phyloP scores from a whole-genome alignment of 2,113 vertebrate species.

The Bos javanicus region DNA sequence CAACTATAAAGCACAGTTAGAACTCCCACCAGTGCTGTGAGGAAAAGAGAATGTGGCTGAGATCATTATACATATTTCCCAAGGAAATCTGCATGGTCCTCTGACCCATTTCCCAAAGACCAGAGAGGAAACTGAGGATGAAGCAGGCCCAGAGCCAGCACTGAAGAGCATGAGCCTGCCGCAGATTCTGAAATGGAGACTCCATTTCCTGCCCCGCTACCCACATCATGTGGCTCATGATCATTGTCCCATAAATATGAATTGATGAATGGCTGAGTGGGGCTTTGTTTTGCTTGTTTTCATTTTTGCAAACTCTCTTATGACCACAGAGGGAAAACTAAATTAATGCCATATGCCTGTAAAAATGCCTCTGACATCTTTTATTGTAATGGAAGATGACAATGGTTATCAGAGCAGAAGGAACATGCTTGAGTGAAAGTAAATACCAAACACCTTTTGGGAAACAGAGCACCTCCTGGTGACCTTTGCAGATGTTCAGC shows the following conservation, averaged over 20 bases:
- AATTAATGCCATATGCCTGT: slow-evolving; percentile 56
- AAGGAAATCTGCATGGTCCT: not conserved
- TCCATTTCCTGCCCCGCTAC: not conserved
- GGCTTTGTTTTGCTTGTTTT: slow-evolving; percentile 60
- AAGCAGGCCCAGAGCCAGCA: not conserved
- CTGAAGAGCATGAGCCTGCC: not conserved
- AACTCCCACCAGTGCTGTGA: not conserved
- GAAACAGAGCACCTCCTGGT: slow-evolving; percentile 47
- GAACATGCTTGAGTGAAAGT: slow-evolving; percentile 38
- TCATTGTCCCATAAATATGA: not conserved
- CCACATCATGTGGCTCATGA: not conserved
- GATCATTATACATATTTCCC: not conserved
- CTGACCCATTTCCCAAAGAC: not conserved
- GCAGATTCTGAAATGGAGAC: not conserved
- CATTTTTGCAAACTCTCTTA: slow-evolving; percentile 39
- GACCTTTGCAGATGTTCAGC: not conserved
- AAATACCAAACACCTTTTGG: slow-evolving; percentile 56
- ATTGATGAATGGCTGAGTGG: not conserved
- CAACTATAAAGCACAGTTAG: not conserved
- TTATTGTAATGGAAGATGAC: slow-evolving; percentile 55
- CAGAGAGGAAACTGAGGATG: not conserved
- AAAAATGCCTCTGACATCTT: slow-evolving; percentile 56
- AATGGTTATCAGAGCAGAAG: slow-evolving; percentile 70
- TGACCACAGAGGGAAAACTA: slow-evolving; percentile 28
- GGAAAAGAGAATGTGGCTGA: not conserved